Evolutionary conservation across 2,888 invertebrate genomes (phyloP).

Genomic region (Drosophila prolongata): DNA sequence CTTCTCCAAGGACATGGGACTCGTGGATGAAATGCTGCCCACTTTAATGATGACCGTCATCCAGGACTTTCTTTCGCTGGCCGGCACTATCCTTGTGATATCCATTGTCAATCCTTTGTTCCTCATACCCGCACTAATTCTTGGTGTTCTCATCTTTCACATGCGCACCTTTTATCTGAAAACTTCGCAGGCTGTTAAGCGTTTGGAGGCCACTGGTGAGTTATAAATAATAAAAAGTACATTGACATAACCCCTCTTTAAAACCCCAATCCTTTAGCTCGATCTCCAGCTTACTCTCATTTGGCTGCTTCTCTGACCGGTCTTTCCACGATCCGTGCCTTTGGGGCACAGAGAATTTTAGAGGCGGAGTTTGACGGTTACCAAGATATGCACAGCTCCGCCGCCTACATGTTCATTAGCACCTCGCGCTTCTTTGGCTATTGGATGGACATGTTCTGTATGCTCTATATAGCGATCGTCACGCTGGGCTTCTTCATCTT

Average conservation of each 20-base stretch:
- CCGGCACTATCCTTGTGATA: conserved; percentile 92
- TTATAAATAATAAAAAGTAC: conserved; percentile 57
- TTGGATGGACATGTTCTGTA: conserved; percentile 95
- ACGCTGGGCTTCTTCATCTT: conserved; percentile 93
- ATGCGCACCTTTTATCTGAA: conserved; percentile 91
- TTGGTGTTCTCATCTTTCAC: conserved; percentile 90
- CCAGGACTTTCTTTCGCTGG: conserved; percentile 91
- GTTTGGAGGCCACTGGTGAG: conserved; percentile 92
- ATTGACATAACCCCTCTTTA: too few relatives aligned
- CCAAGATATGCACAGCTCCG: conserved; percentile 94
- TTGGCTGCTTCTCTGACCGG: conserved; percentile 95
- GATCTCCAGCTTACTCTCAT: conserved; percentile 97
- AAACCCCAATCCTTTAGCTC: conserved; percentile 85
- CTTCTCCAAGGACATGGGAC: conserved; percentile 94
- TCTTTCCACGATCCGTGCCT: conserved; percentile 95
- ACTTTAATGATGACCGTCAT: conserved; percentile 84
- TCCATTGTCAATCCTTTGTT: conserved; percentile 90
- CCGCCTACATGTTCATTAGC: conserved; percentile 95
- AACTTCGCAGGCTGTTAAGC: conserved; percentile 92
- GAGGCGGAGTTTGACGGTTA: conserved; percentile 92
- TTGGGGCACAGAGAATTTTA: conserved; percentile 91
- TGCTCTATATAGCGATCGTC: conserved; percentile 93
- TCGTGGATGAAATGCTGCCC: conserved; percentile 85
- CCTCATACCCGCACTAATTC: conserved; percentile 88
- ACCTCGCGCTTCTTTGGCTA: conserved; percentile 97